A percentile compares a stretch with the other conserved stretches of the same genome.
These are phyloP conservation scores for Polyergus mexicanus DNA, from an alignment of 1,140 invertebrate species.

Conservation along the genomic window DNA sequence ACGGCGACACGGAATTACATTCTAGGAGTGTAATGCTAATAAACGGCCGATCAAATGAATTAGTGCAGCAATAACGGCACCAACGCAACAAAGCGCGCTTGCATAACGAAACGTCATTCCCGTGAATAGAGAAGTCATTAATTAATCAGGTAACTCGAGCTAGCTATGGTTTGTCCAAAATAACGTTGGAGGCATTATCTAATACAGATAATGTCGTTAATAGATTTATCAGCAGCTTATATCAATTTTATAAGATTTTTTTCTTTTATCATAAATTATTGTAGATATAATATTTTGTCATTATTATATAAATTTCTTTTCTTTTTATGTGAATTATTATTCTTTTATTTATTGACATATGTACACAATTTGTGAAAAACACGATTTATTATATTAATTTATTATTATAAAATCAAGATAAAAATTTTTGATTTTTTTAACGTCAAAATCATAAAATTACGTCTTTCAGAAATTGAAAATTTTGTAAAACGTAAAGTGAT, in stretches of 20 bases:
- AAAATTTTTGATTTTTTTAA: too few relatives aligned
- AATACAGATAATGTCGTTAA: neutral
- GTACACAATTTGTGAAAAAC: neutral
- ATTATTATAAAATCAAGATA: too few relatives aligned
- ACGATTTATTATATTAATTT: too few relatives aligned
- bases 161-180: conserved; percentile 36
- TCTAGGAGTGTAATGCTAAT: conserved; percentile 60
- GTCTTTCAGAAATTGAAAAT: too few relatives aligned
- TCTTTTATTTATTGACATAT: neutral
- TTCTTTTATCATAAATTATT: neutral
- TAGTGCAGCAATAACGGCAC: conserved; percentile 69
- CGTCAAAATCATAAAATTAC: too few relatives aligned
- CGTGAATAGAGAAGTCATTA: conserved; percentile 64
- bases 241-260: neutral
- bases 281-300: too few relatives aligned
- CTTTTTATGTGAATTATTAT: neutral
- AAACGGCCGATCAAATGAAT: conserved; percentile 74
- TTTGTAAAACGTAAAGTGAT: too few relatives aligned
- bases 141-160: conserved; percentile 66
- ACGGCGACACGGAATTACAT: conserved; percentile 58
- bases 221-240: too few relatives aligned
- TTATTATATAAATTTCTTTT: neutral
- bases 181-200: conserved; percentile 44
- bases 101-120: conserved; percentile 72
- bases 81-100: conserved; percentile 66